Evolutionary conservation across 2,113 vertebrate genomes (phyloP), one percentile per base, ranked within the genome.

Genomic region (Gallinago paraguaiae): DNA sequence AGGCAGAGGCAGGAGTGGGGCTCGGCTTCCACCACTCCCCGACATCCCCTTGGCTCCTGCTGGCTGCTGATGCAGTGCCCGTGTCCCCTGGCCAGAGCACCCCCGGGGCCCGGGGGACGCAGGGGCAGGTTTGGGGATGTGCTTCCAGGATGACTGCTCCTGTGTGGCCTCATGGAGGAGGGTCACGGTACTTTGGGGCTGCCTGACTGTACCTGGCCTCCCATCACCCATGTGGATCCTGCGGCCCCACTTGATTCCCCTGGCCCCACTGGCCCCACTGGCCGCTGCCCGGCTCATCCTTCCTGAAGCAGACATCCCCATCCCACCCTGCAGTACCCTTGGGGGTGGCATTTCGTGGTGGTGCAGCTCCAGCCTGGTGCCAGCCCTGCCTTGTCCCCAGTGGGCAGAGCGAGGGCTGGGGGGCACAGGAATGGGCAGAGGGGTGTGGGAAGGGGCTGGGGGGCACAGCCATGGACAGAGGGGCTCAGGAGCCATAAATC

Each of bases 41-140:
- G 0, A 6, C 16, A 48, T 18, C 50, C 43, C 35, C 54, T 51
- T 0, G 0, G 23, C 60, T 67, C n/a, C 41, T 31, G 10, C 56
- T 35, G 56, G 27, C 67, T 24, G 50, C 51, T 53, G 51, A 27
- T 53, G 51, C 51, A 16, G 33, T 2, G 3, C 37, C 24, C 2
- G 0, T 33, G 50, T 61, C 45, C 17, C 25, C 19, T 3, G 28
- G 8, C 31, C 2, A 2, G 50, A 65, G 56, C 35, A 50, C 31
- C 10, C 8, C 9, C 1, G 0, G 24, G 12, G 15, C 20, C 18
- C 65, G 71, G 16, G 41, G 50, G 37, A 22, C 0, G 1, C 41
- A 16, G 37, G 54, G 35, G 4, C 37, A 48, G 20, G 15, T 67
- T 31, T 88, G 67, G 37, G 61, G 37, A 46, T 1, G 2, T 85